A percentile compares a stretch with the other conserved stretches of the same genome.
Conservation (phyloP, 2,113 vertebrate genomes). For the Montifringilla adamsi region DNA sequence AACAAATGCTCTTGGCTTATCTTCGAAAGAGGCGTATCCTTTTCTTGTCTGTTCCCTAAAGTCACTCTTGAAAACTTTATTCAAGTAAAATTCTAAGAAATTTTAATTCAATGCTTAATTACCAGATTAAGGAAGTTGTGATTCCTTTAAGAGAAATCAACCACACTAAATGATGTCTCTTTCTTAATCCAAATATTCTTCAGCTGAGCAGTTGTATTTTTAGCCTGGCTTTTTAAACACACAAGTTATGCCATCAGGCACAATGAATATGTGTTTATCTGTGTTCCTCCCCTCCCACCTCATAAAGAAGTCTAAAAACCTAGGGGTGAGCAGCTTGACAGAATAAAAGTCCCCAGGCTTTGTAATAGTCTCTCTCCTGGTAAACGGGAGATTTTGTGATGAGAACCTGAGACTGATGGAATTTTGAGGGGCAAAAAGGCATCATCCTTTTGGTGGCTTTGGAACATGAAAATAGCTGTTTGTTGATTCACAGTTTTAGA, state of each 20-base stretch:
- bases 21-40: constrained; percentile 80
- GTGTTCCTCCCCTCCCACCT: not conserved
- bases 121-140: not conserved
- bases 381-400: not conserved
- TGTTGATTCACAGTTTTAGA: not conserved
- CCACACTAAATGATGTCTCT: not conserved
- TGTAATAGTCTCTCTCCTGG: not conserved
- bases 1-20: constrained; percentile 77
- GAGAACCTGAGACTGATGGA: not conserved
- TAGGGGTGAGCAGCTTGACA: not conserved
- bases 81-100: not conserved
- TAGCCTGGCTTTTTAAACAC: not conserved
- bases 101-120: not conserved
- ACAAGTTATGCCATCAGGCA: not conserved
- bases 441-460: not conserved
- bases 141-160: not conserved
- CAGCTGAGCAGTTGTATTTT: not conserved
- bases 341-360: not conserved
- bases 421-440: not conserved
- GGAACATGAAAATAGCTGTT: not conserved
- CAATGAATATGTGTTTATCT: not conserved
- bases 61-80: not conserved
- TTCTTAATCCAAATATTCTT: not conserved
- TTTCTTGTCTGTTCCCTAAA: not conserved
- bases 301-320: not conserved